These are phyloP conservation scores for Eretmochelys imbricata DNA, from an alignment of 2,113 vertebrate species.

Conservation along the genomic window DNA sequence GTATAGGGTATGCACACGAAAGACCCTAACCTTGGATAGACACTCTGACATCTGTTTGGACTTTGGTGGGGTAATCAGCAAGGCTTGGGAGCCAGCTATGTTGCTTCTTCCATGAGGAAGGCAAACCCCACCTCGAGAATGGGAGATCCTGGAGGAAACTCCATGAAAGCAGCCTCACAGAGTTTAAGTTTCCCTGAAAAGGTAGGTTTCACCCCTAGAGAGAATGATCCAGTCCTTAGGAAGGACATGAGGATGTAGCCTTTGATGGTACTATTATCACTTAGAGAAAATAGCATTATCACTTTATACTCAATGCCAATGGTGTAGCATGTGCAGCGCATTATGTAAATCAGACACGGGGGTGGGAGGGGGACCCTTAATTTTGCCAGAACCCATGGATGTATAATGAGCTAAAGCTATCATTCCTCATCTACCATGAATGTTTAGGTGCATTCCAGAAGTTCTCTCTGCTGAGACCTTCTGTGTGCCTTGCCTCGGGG, in stretches of 20 bases:
- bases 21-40: neutral
- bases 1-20: neutral
- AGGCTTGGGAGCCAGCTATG: neutral
- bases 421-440: neutral
- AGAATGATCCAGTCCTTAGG: neutral
- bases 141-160: neutral
- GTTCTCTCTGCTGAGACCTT: neutral
- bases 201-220: neutral
- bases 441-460: rapidly evolving
- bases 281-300: neutral
- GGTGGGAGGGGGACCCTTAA: rapidly evolving
- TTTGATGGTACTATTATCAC: neutral
- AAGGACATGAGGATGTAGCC: neutral
- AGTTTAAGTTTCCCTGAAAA: neutral
- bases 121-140: neutral
- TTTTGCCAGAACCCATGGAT: neutral
- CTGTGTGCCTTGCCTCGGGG: rapidly evolving
- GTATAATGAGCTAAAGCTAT: neutral
- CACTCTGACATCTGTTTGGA: neutral
- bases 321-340: neutral
- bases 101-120: neutral
- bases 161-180: neutral
- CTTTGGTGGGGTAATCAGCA: neutral
- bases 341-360: neutral
- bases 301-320: neutral